These are phyloP conservation scores for Pseudococcus longispinus DNA, from an alignment of 2,888 invertebrate species.

Conservation along the genomic window DNA sequence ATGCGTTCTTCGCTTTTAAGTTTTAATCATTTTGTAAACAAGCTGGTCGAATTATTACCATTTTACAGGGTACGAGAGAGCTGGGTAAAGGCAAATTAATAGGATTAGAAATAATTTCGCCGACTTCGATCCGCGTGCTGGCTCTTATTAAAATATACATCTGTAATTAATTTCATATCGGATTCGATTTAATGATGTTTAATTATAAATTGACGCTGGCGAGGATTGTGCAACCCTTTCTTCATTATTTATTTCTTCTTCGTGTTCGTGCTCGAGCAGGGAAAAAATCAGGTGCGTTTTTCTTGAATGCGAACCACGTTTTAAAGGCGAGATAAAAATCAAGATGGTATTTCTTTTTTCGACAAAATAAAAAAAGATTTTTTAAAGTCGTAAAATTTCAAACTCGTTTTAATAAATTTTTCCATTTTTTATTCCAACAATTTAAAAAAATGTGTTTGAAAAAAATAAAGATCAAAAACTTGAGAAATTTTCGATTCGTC, in stretches of 20 bases:
- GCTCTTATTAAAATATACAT: conserved; percentile 24
- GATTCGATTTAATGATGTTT: conserved; percentile 18
- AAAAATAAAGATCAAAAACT: neutral
- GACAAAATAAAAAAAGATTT: neutral
- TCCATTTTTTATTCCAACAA: neutral
- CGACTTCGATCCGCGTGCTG: neutral
- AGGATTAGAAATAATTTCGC: conserved; percentile 22
- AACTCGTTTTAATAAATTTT: neutral
- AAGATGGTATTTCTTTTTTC: neutral
- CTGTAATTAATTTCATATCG: conserved; percentile 21
- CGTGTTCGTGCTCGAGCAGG: neutral
- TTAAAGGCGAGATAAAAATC: neutral
- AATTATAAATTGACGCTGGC: neutral
- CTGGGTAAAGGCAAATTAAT: neutral
- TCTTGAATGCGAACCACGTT: neutral
- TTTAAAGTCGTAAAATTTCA: conserved; percentile 4
- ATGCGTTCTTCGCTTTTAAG: conserved; percentile 17
- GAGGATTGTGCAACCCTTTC: no score
- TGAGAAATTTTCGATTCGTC: conserved; percentile 1
- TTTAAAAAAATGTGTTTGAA: neutral
- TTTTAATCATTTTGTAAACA: conserved; percentile 28
- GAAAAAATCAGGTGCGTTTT: neutral
- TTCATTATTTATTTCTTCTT: no score
- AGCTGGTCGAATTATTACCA: conserved; percentile 19
- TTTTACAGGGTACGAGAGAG: neutral